Percentiles rank a stretch among this genome's conserved stretches.
Evolutionary conservation across 2,888 invertebrate genomes (phyloP).

Genomic region (Drosophila tanythrix): DNA sequence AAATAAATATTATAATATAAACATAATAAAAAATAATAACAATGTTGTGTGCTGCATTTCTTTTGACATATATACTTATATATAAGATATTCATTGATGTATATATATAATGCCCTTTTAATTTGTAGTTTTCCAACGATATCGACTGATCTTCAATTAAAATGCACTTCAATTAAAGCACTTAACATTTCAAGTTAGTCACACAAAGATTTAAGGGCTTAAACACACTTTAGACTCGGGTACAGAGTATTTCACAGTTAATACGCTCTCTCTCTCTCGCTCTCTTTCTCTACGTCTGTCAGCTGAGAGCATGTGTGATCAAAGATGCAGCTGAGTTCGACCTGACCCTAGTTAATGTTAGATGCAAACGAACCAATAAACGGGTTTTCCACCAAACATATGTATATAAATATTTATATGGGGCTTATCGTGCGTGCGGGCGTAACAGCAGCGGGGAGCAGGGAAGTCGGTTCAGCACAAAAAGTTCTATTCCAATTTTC

Average conservation of each 20-base stretch:
- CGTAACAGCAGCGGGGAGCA: not conserved
- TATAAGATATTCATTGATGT: not conserved
- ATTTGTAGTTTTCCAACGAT: not conserved
- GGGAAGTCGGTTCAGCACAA: no score
- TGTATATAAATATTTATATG: not conserved
- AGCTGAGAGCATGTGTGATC: not conserved
- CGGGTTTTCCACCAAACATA: conserved; percentile 7
- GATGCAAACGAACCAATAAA: conserved; percentile 7
- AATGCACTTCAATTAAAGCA: not conserved
- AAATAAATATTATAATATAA: not conserved
- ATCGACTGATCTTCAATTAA: not conserved
- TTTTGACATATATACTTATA: not conserved
- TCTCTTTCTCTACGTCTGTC: no score
- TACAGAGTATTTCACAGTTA: conserved; percentile 1
- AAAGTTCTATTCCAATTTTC: conserved; percentile 39
- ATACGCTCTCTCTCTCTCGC: not conserved
- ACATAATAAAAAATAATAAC: not conserved
- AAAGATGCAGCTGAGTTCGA: conserved; percentile 14
- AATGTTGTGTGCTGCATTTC: not conserved
- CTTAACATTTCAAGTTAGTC: not conserved
- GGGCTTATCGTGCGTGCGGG: conserved; percentile 26
- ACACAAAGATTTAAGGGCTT: not conserved
- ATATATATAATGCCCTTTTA: not conserved
- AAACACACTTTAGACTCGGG: conserved; percentile 1
- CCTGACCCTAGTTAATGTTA: conserved; percentile 31